A percentile compares a stretch with the other conserved stretches of the same genome.
phyloP scores from a whole-genome alignment of 35 echinoderm and acorn worm genomes.

The Lytechinus variegatus region DNA sequence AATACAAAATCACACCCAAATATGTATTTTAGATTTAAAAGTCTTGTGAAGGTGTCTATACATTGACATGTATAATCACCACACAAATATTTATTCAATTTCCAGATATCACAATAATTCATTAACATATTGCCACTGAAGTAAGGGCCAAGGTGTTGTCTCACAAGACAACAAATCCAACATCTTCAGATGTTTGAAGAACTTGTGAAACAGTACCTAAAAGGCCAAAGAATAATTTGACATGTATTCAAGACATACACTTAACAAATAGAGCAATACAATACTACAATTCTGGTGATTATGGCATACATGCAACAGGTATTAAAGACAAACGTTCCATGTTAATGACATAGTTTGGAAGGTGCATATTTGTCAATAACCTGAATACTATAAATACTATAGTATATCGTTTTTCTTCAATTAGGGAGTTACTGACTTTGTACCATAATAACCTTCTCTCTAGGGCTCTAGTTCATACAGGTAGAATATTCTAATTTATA shows the following conservation, averaged over 20 bases:
- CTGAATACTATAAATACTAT: neutral
- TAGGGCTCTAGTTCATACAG: no score
- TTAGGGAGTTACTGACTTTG: no score
- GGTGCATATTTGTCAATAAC: neutral
- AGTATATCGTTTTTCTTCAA: no score
- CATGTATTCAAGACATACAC: neutral
- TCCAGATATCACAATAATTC: neutral
- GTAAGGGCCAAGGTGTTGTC: neutral
- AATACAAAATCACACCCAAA: neutral
- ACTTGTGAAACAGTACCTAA: no score
- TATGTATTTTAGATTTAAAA: neutral
- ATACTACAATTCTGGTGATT: neutral
- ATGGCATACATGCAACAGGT: neutral
- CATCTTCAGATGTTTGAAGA: no score
- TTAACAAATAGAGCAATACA: neutral
- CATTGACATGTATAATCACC: neutral
- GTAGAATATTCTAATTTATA: no score
- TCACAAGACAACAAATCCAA: no score
- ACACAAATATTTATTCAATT: neutral
- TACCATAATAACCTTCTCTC: no score
- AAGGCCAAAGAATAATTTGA: neutral
- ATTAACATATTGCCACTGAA: neutral
- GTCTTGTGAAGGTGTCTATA: neutral
- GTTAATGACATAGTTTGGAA: neutral
- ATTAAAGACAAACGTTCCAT: neutral